Conservation (phyloP, 2,888 invertebrate genomes). For the Pterobdella sp. region DNA sequence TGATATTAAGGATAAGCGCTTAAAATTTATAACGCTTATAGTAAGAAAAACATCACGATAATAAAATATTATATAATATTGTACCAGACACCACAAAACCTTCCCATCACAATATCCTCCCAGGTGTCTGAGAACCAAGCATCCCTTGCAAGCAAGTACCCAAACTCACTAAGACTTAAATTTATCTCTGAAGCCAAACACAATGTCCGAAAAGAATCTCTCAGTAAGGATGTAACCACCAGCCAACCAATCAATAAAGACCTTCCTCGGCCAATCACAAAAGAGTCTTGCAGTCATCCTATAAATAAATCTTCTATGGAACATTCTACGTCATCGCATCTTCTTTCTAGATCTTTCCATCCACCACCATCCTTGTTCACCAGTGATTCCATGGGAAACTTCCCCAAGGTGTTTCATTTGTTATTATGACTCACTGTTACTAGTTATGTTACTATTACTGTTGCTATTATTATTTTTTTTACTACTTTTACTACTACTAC, state of each 20-base stretch:
- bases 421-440: neutral
- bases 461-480: neutral
- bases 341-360: neutral
- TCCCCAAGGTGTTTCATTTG: slow-evolving; percentile 12
- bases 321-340: neutral
- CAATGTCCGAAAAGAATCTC: neutral
- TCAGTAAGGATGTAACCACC: neutral
- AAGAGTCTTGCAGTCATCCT: neutral
- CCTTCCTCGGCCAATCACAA: no score
- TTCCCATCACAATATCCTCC: neutral
- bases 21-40: neutral
- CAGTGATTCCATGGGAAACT: slow-evolving; percentile 19
- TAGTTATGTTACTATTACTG: neutral
- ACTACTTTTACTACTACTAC: neutral
- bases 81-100: neutral
- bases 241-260: slow-evolving; percentile 9
- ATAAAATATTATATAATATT: no score
- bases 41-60: no score
- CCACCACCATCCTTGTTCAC: neutral
- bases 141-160: neutral
- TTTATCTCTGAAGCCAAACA: neutral
- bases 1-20: no score
- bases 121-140: slow-evolving; percentile 26
- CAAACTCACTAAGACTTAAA: neutral
- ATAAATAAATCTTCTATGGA: neutral